Percentiles rank a stretch among this genome's conserved stretches.
Conservation (phyloP, 2,113 vertebrate genomes). For the Penelope pileata region DNA sequence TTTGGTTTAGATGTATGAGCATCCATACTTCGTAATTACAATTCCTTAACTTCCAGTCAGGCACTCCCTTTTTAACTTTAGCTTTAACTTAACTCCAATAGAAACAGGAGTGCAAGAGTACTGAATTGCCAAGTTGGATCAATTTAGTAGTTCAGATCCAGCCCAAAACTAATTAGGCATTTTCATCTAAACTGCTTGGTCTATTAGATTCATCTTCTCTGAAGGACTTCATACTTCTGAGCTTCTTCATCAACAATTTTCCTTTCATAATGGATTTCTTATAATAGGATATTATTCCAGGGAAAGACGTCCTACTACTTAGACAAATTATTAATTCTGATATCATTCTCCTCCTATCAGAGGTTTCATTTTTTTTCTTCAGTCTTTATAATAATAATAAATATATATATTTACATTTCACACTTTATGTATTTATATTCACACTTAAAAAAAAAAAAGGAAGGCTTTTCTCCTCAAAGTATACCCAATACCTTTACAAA, state of each 20-base stretch:
- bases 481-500: background rate
- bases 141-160: background rate
- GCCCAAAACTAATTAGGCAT: background rate
- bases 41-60: background rate
- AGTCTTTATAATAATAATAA: background rate
- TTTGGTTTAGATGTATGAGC: background rate
- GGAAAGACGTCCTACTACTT: background rate
- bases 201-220: background rate
- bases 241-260: background rate
- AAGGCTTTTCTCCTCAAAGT: background rate
- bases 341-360: background rate
- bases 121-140: background rate
- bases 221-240: background rate
- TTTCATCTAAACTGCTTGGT: background rate
- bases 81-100: background rate
- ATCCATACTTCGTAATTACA: background rate
- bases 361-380: background rate
- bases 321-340: background rate
- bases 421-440: background rate
- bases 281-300: background rate
- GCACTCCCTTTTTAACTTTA: background rate
- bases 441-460: background rate
- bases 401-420: too few relatives aligned
- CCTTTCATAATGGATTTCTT: background rate
- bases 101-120: background rate